A percentile compares a stretch with the other conserved stretches of the same genome.
These are phyloP conservation scores for Cotesia vestalis DNA, from an alignment of 1,140 invertebrate genomes.

Conservation along the genomic window DNA sequence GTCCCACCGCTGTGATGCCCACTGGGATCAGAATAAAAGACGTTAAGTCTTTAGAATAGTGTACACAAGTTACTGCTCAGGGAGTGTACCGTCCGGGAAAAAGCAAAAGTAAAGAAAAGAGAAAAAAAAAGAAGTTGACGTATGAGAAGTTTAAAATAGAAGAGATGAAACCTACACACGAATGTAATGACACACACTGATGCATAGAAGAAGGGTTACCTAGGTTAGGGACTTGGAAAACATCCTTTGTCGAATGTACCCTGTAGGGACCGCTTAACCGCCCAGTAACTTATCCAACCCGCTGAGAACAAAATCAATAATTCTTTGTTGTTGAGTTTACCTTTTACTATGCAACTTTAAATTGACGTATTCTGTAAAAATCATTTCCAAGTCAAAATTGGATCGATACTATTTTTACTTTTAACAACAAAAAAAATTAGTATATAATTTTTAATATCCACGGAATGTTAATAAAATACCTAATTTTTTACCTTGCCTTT, in stretches of 20 bases:
- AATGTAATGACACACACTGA: constrained; percentile 9
- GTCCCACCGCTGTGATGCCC: constrained; percentile 45
- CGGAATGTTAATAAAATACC: too few relatives aligned
- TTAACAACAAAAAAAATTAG: too few relatives aligned
- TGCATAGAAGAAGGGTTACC: constrained; percentile 60
- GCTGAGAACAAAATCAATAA: constrained; percentile 62
- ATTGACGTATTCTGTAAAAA: constrained; percentile 53
- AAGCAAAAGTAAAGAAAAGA: constrained; percentile 45
- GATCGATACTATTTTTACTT: too few relatives aligned
- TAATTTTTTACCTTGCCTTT: constrained; percentile 12
- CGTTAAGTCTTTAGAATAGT: constrained; percentile 59
- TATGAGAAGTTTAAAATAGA: constrained; percentile 43
- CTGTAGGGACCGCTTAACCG: constrained; percentile 61
- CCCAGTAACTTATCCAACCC: constrained; percentile 62
- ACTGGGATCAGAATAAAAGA: constrained; percentile 57
- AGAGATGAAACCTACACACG: constrained; percentile 21
- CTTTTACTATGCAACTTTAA: constrained; percentile 59
- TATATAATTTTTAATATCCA: too few relatives aligned
- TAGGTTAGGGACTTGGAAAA: constrained; percentile 66
- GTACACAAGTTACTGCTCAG: constrained; percentile 48
- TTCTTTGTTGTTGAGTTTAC: constrained; percentile 64
- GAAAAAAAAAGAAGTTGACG: constrained; percentile 39
- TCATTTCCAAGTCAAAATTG: constrained; percentile 19
- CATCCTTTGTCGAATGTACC: constrained; percentile 65
- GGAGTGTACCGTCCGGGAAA: constrained; percentile 41